These are phyloP conservation scores for Oophaga pumilio DNA, from an alignment of 2,113 vertebrate species.

Conservation along the genomic window DNA sequence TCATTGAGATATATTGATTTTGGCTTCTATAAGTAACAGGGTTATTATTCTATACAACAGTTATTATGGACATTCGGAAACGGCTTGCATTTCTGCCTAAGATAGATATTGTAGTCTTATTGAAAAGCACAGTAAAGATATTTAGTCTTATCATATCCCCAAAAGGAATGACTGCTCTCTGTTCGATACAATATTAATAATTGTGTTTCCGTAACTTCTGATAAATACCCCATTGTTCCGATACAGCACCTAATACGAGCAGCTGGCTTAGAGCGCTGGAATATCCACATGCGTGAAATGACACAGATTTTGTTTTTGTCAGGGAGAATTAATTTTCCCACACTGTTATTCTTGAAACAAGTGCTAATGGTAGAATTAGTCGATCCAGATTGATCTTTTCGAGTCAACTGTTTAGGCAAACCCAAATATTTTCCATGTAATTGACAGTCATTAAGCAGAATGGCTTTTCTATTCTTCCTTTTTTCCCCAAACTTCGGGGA, in stretches of 20 bases:
- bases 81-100: not conserved
- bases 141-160: not conserved
- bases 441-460: slow-evolving; percentile 52
- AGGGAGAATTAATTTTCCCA: slow-evolving; percentile 22
- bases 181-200: not conserved
- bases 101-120: not conserved
- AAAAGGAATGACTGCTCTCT: not conserved
- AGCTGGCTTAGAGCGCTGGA: slow-evolving; percentile 38
- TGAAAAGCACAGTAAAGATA: not conserved
- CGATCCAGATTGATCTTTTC: slow-evolving; percentile 46
- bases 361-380: slow-evolving; percentile 47
- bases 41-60: not conserved
- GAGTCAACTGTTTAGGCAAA: slow-evolving; percentile 51
- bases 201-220: not conserved
- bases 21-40: not conserved
- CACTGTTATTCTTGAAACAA: slow-evolving; percentile 49
- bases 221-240: slow-evolving; percentile 29
- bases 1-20: not conserved
- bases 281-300: slow-evolving; percentile 18
- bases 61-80: not conserved
- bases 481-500: slow-evolving; percentile 61
- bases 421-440: slow-evolving; percentile 57
- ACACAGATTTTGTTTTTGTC: slow-evolving; percentile 48
- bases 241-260: slow-evolving; percentile 16
- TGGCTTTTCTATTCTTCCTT: slow-evolving; percentile 37